Conservation (phyloP, 2,888 invertebrate genomes). For the Dascillus cervinus region DNA sequence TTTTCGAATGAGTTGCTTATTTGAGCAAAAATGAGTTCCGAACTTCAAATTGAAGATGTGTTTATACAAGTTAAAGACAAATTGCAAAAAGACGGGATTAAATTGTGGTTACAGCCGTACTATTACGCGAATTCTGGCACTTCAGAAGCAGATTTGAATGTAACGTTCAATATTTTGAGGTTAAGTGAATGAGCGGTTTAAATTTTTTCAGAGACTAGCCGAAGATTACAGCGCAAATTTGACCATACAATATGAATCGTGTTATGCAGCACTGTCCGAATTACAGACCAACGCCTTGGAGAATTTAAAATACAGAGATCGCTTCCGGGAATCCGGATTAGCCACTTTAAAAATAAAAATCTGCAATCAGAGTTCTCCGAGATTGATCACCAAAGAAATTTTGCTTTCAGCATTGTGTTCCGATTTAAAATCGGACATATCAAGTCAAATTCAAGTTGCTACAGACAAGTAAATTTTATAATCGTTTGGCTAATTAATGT, state of each 20-base stretch:
- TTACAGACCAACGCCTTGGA: slow-evolving; percentile 64
- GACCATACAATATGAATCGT: slow-evolving; percentile 44
- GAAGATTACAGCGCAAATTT: slow-evolving; percentile 50
- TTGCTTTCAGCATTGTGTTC: slow-evolving; percentile 47
- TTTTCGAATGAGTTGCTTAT: no score
- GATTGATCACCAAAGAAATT: slow-evolving; percentile 48
- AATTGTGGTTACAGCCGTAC: slow-evolving; percentile 71
- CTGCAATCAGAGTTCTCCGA: slow-evolving; percentile 47
- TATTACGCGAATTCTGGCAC: no score
- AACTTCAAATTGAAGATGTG: slow-evolving; percentile 49
- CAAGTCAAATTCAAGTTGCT: slow-evolving; percentile 42
- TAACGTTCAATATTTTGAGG: slow-evolving; percentile 3
- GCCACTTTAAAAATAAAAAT: slow-evolving; percentile 66
- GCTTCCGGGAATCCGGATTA: slow-evolving; percentile 61
- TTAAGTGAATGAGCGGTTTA: slow-evolving; percentile 3
- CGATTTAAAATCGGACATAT: slow-evolving; percentile 50
- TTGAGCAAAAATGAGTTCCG: slow-evolving; percentile 20
- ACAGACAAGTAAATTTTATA: slow-evolving; percentile 38
- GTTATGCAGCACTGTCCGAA: slow-evolving; percentile 51
- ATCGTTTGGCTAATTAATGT: background rate
- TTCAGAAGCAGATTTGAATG: no score
- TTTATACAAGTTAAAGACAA: slow-evolving; percentile 58
- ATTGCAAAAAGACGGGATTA: slow-evolving; percentile 59
- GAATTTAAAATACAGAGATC: slow-evolving; percentile 60
- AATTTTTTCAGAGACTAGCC: slow-evolving; percentile 52